These are phyloP conservation scores for Zapus hudsonius DNA, from an alignment of 2,113 vertebrate species.

Conservation along the genomic window DNA sequence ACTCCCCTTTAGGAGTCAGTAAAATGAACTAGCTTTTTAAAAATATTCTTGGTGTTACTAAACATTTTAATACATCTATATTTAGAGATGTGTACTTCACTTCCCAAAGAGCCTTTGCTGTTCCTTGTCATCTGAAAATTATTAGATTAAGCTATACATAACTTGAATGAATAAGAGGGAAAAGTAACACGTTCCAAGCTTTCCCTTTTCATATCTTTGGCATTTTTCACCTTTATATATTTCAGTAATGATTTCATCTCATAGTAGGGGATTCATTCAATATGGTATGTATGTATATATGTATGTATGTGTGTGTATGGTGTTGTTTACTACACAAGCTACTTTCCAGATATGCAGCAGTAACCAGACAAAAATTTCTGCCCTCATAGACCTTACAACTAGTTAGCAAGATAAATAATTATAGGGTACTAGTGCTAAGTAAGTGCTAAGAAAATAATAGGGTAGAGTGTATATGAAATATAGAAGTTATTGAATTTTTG, in stretches of 20 bases:
- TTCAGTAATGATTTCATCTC: constrained; percentile 1
- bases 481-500: not conserved
- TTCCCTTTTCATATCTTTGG: constrained; percentile 40
- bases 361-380: not conserved
- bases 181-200: not conserved
- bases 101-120: not conserved
- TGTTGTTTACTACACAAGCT: not conserved
- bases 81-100: constrained; percentile 28
- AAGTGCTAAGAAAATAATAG: not conserved
- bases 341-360: not conserved
- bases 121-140: constrained; percentile 43
- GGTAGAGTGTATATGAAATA: not conserved
- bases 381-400: not conserved
- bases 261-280: constrained; percentile 11
- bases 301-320: no score
- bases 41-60: constrained; percentile 21
- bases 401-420: constrained; percentile 1
- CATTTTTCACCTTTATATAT: not conserved
- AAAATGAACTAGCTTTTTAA: not conserved
- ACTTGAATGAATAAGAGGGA: not conserved
- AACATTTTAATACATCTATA: constrained; percentile 4
- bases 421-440: not conserved
- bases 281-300: not conserved
- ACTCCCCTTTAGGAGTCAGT: not conserved
- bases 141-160: not conserved